These are phyloP conservation scores for Biston betularia DNA, from an alignment of 2,888 invertebrate genomes.

Conservation along the genomic window DNA sequence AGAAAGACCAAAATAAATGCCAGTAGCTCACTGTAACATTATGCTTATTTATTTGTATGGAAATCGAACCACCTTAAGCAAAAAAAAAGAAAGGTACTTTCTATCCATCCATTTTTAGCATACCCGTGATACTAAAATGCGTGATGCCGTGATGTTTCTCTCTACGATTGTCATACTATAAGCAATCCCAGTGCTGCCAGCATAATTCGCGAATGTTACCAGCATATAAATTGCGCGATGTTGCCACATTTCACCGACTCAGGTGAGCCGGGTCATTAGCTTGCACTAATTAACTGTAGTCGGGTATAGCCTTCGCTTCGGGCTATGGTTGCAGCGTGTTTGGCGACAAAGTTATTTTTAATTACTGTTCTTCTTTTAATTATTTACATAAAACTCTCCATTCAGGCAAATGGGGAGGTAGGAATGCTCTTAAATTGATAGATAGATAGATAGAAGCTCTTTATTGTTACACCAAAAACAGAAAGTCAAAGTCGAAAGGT, in stretches of 20 bases:
- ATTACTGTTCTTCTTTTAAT: background rate
- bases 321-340: conserved; percentile 35
- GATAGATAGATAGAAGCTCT: too few relatives aligned
- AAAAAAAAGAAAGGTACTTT: too few relatives aligned
- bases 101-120: too few relatives aligned
- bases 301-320: conserved; percentile 34
- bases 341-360: background rate
- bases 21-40: too few relatives aligned
- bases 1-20: too few relatives aligned
- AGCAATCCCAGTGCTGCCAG: conserved; percentile 21
- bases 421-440: too few relatives aligned
- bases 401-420: background rate
- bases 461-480: too few relatives aligned
- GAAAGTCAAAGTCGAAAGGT: too few relatives aligned
- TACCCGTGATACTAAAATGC: too few relatives aligned
- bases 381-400: background rate
- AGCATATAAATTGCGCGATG: conserved; percentile 35
- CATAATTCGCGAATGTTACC: conserved; percentile 24
- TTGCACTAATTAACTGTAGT: conserved; percentile 50
- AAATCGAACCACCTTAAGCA: too few relatives aligned
- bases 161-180: conserved; percentile 20
- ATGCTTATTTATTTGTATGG: too few relatives aligned
- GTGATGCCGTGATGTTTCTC: too few relatives aligned
- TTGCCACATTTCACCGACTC: conserved; percentile 43
- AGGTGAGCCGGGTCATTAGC: conserved; percentile 49